Percentiles rank a stretch among this genome's conserved stretches.
Evolutionary conservation across 1,140 invertebrate genomes (phyloP).

Genomic region (Drosophila pallidifrons): DNA sequence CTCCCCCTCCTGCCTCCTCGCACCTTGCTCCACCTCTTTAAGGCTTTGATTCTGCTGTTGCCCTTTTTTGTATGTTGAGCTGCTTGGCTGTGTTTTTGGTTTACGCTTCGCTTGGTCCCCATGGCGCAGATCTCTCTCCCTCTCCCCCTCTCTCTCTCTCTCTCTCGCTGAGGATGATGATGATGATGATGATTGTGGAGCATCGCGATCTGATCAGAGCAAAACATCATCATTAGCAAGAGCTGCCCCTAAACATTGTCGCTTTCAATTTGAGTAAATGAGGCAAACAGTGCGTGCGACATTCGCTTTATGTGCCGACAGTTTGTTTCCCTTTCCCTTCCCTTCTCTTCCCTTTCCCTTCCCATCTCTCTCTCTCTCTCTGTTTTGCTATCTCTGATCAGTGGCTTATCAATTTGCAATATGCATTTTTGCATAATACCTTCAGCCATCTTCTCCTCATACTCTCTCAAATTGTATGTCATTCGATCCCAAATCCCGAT

Average conservation of each 20-base stretch:
- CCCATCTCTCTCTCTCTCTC: not conserved
- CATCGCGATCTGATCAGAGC: constrained; percentile 32
- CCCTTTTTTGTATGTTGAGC: constrained; percentile 67
- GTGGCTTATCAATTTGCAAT: constrained; percentile 73
- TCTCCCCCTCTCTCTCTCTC: not conserved
- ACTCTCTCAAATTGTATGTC: constrained; percentile 30
- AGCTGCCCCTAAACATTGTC: constrained; percentile 63
- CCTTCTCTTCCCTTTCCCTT: not conserved
- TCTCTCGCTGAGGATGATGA: not conserved
- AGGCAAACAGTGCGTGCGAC: constrained; percentile 81
- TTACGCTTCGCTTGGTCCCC: constrained; percentile 50
- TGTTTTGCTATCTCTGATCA: constrained; percentile 52
- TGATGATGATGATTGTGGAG: constrained; percentile 25
- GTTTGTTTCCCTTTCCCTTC: constrained; percentile 25
- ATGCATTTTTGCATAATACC: constrained; percentile 80
- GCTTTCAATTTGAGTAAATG: constrained; percentile 80
- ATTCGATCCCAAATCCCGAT: constrained; percentile 1
- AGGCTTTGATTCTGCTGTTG: constrained; percentile 59
- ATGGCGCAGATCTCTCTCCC: constrained; percentile 34
- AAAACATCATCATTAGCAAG: constrained; percentile 62
- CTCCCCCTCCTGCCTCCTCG: constrained; percentile 24
- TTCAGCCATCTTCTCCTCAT: constrained; percentile 15
- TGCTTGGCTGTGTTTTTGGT: constrained; percentile 43
- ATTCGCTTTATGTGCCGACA: constrained; percentile 81
- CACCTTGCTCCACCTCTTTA: not conserved